Evolutionary conservation across 2,888 invertebrate genomes (phyloP), one percentile per base, ranked within the genome.

Genomic region (Ligdia adustata): DNA sequence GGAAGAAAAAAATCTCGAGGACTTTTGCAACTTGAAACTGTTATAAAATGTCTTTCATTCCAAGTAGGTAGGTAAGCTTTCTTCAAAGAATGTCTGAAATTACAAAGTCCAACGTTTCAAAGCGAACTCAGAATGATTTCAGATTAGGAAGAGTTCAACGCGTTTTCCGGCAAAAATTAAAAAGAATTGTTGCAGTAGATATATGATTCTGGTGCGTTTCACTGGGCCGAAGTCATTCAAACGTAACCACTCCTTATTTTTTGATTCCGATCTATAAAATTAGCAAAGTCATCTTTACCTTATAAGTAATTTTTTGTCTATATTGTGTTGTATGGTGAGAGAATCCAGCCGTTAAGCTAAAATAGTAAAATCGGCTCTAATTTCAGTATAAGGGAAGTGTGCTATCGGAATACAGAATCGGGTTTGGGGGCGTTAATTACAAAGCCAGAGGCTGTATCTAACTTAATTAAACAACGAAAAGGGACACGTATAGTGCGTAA

Each of bases 361-460:
- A n/a, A n/a, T n/a, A n/a, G n/a, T n/a, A n/a, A n/a, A n/a, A n/a
- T n/a, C 4, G 22, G 4, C 15, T 20, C 18, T 24, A 11, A 5
- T 16, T 14, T 18, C 31, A 5, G 12, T 18, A 39, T 45, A 13
- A 26, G n/a, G 18, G 16, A 49, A 38, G 38, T 41, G 40, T 32
- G 41, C 35, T 46, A 40, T 28, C 11, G 12, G 39, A 32, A 46
- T 27, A 45, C 29, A 32, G 27, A 22, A 15, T 3, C 13, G 18
- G 37, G 27, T 18, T 26, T 22, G 34, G 24, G 31, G 37, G 38
- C 28, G 41, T 39, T 48, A 45, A 43, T 55, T 45, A 55, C 45
- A 33, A 40, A 34, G 33, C 26, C 39, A n/a, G n/a, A n/a, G n/a
- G n/a, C 20, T 32, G 3, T 41, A 39, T 9, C 14, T 12, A 41